Conservation (phyloP, 2,888 invertebrate genomes). For the Agonum fuliginosum region DNA sequence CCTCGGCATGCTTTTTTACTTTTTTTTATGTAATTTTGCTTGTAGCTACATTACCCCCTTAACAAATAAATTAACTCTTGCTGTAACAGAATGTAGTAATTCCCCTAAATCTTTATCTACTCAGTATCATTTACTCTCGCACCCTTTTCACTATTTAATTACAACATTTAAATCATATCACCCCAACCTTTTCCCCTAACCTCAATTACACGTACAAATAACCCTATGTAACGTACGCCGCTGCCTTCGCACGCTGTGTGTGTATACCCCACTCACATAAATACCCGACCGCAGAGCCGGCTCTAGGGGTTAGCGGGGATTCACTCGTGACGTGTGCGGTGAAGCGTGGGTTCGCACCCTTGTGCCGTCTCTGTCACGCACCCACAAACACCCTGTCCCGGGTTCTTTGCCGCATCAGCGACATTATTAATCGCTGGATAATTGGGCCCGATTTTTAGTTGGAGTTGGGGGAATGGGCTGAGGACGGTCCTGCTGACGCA, state of each 20-base stretch:
- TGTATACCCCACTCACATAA: too few species aligned
- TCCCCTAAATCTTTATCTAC: too few species aligned
- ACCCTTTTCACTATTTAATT: too few species aligned
- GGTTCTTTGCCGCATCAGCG: slow-evolving; percentile 2
- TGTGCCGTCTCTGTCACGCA: neutral
- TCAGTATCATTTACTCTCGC: too few species aligned
- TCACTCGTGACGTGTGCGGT: slow-evolving; percentile 27
- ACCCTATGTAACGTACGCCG: slow-evolving; percentile 6
- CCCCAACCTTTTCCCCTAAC: neutral
- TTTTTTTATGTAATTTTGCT: too few species aligned
- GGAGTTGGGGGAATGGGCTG: neutral
- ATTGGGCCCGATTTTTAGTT: neutral
- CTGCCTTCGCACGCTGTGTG: too few species aligned
- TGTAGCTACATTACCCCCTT: too few species aligned
- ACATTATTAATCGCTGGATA: neutral
- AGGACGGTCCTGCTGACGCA: neutral
- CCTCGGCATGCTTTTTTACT: too few species aligned
- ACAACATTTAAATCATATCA: neutral
- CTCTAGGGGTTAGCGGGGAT: neutral
- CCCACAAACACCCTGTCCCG: neutral
- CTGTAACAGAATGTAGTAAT: too few species aligned
- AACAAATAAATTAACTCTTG: too few species aligned
- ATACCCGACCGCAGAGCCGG: slow-evolving; percentile 18
- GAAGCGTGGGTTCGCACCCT: slow-evolving; percentile 14
- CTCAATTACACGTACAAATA: neutral